phyloP scores from a whole-genome alignment of 1,140 invertebrate genomes.

The Saxidomus purpurata region DNA sequence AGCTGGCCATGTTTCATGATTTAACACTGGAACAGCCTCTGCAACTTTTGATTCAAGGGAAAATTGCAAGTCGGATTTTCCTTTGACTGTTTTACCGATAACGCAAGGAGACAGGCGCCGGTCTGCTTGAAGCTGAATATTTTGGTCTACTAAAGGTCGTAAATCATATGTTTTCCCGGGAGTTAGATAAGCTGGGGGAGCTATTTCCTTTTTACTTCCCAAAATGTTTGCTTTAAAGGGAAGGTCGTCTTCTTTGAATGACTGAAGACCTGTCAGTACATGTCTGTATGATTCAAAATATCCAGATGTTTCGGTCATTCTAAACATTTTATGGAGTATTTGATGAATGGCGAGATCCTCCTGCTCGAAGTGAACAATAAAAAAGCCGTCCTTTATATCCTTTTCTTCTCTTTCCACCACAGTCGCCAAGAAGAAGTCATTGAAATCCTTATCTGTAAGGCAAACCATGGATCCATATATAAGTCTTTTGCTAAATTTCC shows the following conservation, averaged over 20 bases:
- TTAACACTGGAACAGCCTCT: neutral
- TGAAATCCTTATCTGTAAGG: constrained; percentile 90
- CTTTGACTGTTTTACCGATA: neutral
- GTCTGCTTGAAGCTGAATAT: constrained; percentile 14
- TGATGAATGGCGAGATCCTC: constrained; percentile 23
- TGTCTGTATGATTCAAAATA: constrained; percentile 87
- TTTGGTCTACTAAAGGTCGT: constrained; percentile 11
- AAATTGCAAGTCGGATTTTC: neutral
- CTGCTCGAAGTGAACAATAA: constrained; percentile 83
- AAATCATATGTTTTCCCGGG: constrained; percentile 38
- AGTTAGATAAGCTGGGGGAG: constrained; percentile 76
- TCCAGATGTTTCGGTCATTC: constrained; percentile 86
- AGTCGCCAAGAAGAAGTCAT: constrained; percentile 90
- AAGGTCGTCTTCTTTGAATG: constrained; percentile 78
- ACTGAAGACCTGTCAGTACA: constrained; percentile 84
- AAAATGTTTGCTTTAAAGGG: constrained; percentile 84
- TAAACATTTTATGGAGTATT: constrained; percentile 65
- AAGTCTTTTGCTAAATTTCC: constrained; percentile 88
- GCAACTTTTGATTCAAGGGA: neutral
- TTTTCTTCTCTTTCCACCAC: constrained; percentile 88
- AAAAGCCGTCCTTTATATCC: constrained; percentile 70
- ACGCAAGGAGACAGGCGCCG: neutral
- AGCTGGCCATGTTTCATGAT: constrained; percentile 75
- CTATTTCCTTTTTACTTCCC: constrained; percentile 64
- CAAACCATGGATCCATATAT: constrained; percentile 91